Base-by-base conservation (phyloP, 2,888 invertebrate species). In the Octodonta nipae region DNA sequence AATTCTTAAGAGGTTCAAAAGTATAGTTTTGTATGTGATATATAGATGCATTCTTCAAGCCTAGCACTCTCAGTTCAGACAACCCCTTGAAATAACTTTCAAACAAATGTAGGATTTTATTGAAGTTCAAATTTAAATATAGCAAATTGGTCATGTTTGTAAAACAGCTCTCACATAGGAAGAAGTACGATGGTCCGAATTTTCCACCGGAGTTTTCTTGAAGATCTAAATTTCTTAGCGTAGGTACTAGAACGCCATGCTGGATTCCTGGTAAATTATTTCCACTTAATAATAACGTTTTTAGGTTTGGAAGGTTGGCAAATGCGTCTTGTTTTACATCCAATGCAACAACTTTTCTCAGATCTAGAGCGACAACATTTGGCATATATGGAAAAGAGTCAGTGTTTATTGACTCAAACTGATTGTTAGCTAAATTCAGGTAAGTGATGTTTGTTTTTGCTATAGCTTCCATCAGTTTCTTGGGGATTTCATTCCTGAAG, bases 201-300 rank as follows among this genome's bases (percentile, higher is more conserved):
- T 53, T 27, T 13, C 30, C 45, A 28, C 58, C 60, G 25, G 66
- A 65, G 40, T 71, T 70, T 35, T 60, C 56, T 3, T 69, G 68
- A 30, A 73, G 44, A 51, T 72, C 71, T 43, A 73, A 47, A 28
- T 66, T 53, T 8, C 61, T 49, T 3, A 74, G 47, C 29, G 44
- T 37, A 16, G 65, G 65, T 36, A 63, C 60, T 10, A 71, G 50
- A 17, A 65, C 65, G 3, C 66, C 67, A 12, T 60, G 56, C 26
- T 71, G 70, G n/a, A 71, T 50, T 1, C 65, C 64, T 1, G 66
- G 58, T 15, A 74, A 54, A 41, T 66, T 66, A 40, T 75, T 75
- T 1, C 65, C 65, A 30, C 64, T 63, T 22, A 75, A 45, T 8
- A 68, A 46, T 3, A 75, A 50, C 1, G 62, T 63, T 46, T 62